Conservation (phyloP, 2,113 vertebrate genomes). For the Phylloscopus whistleri region DNA sequence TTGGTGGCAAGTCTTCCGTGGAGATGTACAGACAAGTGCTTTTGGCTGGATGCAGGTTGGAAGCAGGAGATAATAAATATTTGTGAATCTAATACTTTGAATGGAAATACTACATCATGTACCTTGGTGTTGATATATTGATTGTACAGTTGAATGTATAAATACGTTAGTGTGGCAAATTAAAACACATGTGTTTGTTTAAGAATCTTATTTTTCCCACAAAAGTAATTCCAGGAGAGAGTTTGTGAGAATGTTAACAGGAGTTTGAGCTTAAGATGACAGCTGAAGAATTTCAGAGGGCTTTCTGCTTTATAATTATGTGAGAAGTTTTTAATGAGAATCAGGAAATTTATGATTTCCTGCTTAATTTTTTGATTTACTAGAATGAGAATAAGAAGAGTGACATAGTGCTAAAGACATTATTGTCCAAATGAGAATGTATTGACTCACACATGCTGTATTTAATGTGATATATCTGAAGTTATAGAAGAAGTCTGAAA, state of each 20-base stretch:
- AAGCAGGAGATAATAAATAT: background rate
- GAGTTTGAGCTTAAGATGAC: background rate
- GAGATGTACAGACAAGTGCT: slow-evolving; percentile 98
- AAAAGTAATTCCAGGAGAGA: background rate
- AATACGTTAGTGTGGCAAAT: background rate
- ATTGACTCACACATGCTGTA: background rate
- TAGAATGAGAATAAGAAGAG: background rate
- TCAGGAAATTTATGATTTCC: background rate
- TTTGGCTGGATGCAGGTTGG: slow-evolving; percentile 95
- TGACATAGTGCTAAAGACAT: background rate
- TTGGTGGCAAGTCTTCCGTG: slow-evolving; percentile 95
- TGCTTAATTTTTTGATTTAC: background rate
- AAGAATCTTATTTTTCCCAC: background rate
- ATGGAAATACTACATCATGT: background rate
- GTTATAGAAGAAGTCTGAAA: background rate
- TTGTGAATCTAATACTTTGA: background rate
- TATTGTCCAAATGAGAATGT: background rate
- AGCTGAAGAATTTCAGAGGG: background rate
- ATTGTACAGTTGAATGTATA: background rate
- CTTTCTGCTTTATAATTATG: background rate
- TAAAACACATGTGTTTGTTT: background rate
- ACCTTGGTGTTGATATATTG: background rate
- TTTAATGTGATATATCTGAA: background rate
- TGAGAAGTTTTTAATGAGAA: background rate
- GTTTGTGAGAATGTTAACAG: background rate